These are phyloP conservation scores for Chironex yamaguchii DNA, from an alignment of 30 jellyfish, hydroid and myxozoan species.

Conservation along the genomic window DNA sequence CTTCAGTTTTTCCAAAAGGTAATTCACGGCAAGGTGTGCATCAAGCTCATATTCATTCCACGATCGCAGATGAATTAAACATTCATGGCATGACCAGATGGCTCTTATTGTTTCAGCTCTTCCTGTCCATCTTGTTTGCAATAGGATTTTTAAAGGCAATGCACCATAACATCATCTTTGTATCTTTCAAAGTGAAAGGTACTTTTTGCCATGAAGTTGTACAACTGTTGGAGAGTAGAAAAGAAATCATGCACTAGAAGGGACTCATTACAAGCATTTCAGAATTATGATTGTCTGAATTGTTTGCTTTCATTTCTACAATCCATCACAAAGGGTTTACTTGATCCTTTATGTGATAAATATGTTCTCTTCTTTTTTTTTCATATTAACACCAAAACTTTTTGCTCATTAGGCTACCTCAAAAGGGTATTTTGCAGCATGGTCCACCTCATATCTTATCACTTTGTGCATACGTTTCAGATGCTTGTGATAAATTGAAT, in stretches of 20 bases:
- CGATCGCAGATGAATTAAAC: slow-evolving; percentile 33
- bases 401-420: slow-evolving; percentile 2
- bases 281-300: no score
- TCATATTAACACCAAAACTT: background rate
- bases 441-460: slow-evolving; percentile 1
- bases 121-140: slow-evolving; percentile 28
- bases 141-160: slow-evolving; percentile 9
- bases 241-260: background rate
- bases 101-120: slow-evolving; percentile 20
- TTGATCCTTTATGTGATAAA: background rate
- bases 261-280: slow-evolving; percentile 14
- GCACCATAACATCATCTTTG: slow-evolving; percentile 21
- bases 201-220: slow-evolving; percentile 28
- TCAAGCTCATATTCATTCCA: slow-evolving; percentile 18
- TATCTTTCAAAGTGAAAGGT: slow-evolving; percentile 27
- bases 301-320: slow-evolving; percentile 7
- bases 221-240: slow-evolving; percentile 20
- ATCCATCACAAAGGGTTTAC: slow-evolving; percentile 12
- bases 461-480: slow-evolving; percentile 12
- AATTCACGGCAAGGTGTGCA: slow-evolving; percentile 17
- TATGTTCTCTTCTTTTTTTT: background rate
- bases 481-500: slow-evolving; percentile 1
- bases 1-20: slow-evolving; percentile 20
- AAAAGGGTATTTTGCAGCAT: slow-evolving; percentile 7
- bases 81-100: slow-evolving; percentile 19